Conservation (phyloP, 2,888 invertebrate genomes). For the Cybosia mesomella region DNA sequence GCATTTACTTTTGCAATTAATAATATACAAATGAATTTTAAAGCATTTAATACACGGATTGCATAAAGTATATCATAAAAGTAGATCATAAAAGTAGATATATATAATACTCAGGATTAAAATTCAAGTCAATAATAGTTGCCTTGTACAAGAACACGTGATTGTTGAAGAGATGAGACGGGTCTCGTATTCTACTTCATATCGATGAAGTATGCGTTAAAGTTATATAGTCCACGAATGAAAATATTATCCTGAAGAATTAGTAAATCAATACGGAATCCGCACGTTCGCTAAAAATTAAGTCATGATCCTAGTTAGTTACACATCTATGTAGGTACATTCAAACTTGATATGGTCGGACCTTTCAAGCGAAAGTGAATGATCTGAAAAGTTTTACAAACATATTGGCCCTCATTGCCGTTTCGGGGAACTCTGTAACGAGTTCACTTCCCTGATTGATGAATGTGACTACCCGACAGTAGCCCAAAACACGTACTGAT, state of each 20-base stretch:
- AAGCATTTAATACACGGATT: neutral
- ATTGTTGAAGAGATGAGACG: neutral
- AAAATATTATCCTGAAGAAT: constrained; percentile 23
- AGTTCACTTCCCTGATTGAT: constrained; percentile 84
- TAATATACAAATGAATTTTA: neutral
- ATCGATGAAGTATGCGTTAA: no score
- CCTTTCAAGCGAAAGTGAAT: constrained; percentile 79
- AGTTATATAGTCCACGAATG: neutral
- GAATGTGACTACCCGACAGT: constrained; percentile 64
- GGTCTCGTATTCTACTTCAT: neutral
- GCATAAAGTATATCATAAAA: neutral
- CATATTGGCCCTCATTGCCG: constrained; percentile 74
- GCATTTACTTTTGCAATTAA: neutral
- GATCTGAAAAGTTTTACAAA: constrained; percentile 82
- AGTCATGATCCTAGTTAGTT: constrained; percentile 60
- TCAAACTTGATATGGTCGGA: constrained; percentile 44
- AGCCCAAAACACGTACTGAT: constrained; percentile 72
- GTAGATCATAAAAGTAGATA: neutral
- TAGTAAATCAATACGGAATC: constrained; percentile 32
- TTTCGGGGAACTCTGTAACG: constrained; percentile 79
- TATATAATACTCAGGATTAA: no score
- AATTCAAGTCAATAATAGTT: no score
- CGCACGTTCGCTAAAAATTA: constrained; percentile 36
- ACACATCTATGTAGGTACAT: constrained; percentile 56
- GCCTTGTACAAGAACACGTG: no score